Conservation (phyloP, 2,113 vertebrate genomes). For the Salminus brasiliensis region DNA sequence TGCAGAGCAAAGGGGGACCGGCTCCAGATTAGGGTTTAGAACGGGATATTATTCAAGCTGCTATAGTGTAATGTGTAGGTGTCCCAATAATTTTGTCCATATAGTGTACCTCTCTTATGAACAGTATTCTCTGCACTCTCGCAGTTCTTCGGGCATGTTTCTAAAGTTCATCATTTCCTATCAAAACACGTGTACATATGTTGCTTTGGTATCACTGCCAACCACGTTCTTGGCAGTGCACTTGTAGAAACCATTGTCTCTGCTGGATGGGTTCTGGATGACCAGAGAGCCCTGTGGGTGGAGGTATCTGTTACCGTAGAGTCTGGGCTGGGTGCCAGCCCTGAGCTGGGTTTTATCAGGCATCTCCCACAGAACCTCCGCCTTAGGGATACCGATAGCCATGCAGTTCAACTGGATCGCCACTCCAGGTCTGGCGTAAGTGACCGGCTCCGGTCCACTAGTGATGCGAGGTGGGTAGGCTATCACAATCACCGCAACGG, state of each 20-base stretch:
- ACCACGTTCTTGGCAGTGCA: conserved; percentile 90
- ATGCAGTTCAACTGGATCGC: conserved; percentile 84
- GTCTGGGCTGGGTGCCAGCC: conserved; percentile 77
- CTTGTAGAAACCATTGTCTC: conserved; percentile 88
- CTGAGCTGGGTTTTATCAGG: conserved; percentile 84
- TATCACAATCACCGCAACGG: conserved; percentile 88
- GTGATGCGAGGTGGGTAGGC: conserved; percentile 92
- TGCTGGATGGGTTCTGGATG: conserved; percentile 83
- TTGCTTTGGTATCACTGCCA: conserved; percentile 88
- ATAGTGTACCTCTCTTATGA: neutral
- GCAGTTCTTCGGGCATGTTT: conserved; percentile 70
- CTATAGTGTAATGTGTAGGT: too few species aligned
- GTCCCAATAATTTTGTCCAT: too few species aligned
- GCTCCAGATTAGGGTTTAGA: too few species aligned
- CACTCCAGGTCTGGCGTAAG: conserved; percentile 83
- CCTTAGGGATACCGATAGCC: conserved; percentile 85
- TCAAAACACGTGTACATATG: conserved; percentile 90
- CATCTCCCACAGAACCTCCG: conserved; percentile 88
- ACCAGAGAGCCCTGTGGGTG: conserved; percentile 88
- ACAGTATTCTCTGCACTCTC: conserved; percentile 62
- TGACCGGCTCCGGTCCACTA: conserved; percentile 81
- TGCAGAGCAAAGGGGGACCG: too few species aligned
- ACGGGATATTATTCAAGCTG: too few species aligned
- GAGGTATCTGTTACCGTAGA: conserved; percentile 87
- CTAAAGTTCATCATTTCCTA: conserved; percentile 10